These are phyloP conservation scores for Pardosa pseudoannulata DNA, from an alignment of 2,888 invertebrate species.

Conservation along the genomic window DNA sequence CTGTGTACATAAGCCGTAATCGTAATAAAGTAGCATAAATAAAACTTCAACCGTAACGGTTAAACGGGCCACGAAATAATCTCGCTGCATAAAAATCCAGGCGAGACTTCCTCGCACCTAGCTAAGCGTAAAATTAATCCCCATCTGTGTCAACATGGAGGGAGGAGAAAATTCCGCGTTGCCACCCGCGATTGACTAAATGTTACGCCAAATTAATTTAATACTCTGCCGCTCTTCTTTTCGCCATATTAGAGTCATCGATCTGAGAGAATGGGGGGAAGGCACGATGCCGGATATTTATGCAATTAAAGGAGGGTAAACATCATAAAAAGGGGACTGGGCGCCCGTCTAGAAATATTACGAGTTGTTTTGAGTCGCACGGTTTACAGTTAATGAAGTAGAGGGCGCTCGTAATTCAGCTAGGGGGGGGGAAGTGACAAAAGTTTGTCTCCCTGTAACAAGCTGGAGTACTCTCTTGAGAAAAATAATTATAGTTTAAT, in stretches of 20 bases:
- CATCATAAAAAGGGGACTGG: too few species aligned
- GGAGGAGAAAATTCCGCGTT: background rate
- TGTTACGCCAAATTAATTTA: slow-evolving; percentile 15
- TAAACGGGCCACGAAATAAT: slow-evolving; percentile 2
- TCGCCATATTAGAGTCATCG: background rate
- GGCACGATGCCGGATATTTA: background rate
- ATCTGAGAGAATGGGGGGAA: background rate
- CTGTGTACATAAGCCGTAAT: background rate
- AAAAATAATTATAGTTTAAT: too few species aligned
- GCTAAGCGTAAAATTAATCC: slow-evolving; percentile 2
- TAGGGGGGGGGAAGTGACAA: too few species aligned
- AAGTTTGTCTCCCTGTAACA: too few species aligned
- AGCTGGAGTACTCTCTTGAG: too few species aligned
- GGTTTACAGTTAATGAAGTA: too few species aligned
- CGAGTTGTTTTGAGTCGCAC: too few species aligned
- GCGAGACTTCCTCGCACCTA: background rate
- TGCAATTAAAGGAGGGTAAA: background rate
- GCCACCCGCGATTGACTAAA: slow-evolving; percentile 19
- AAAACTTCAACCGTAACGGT: background rate
- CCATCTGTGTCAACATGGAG: slow-evolving; percentile 7
- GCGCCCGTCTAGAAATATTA: too few species aligned
- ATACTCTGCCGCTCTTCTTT: background rate
- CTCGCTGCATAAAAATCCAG: background rate
- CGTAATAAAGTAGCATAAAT: background rate
- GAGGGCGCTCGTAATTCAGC: too few species aligned